These are phyloP conservation scores for Hypomesus transpacificus DNA, from an alignment of 2,113 vertebrate species.

Conservation along the genomic window DNA sequence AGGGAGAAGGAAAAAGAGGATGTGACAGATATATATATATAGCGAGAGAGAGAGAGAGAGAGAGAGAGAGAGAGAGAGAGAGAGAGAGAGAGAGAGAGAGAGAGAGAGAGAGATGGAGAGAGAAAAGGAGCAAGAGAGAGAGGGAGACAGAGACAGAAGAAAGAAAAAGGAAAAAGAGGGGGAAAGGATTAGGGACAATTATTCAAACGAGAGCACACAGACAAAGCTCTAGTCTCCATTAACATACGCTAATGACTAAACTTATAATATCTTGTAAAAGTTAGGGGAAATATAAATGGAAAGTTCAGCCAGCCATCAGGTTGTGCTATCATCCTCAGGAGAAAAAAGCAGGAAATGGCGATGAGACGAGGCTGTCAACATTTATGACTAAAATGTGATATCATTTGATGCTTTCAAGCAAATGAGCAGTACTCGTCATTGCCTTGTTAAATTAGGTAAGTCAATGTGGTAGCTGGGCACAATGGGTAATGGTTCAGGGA, in stretches of 20 bases:
- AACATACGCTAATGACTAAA: neutral
- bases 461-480: slow-evolving; percentile 32
- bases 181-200: neutral
- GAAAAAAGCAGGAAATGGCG: slow-evolving; percentile 13
- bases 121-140: neutral
- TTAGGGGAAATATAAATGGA: neutral
- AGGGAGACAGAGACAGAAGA: neutral
- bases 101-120: neutral
- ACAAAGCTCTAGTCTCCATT: neutral
- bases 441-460: slow-evolving; percentile 38
- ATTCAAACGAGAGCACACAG: neutral
- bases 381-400: slow-evolving; percentile 29
- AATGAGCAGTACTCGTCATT: slow-evolving; percentile 22
- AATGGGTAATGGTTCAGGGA: slow-evolving; percentile 36
- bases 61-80: neutral
- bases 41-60: neutral
- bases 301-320: slow-evolving; percentile 7
- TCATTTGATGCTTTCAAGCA: slow-evolving; percentile 41
- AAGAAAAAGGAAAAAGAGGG: neutral
- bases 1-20: neutral
- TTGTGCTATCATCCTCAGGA: neutral
- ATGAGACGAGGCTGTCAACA: slow-evolving; percentile 24
- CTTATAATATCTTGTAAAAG: slow-evolving; percentile 10
- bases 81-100: neutral
- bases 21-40: neutral